A percentile compares a stretch with the other conserved stretches of the same genome.
These are phyloP conservation scores for Luehdorfia chinensis DNA, from an alignment of 1,140 invertebrate species.

Conservation along the genomic window DNA sequence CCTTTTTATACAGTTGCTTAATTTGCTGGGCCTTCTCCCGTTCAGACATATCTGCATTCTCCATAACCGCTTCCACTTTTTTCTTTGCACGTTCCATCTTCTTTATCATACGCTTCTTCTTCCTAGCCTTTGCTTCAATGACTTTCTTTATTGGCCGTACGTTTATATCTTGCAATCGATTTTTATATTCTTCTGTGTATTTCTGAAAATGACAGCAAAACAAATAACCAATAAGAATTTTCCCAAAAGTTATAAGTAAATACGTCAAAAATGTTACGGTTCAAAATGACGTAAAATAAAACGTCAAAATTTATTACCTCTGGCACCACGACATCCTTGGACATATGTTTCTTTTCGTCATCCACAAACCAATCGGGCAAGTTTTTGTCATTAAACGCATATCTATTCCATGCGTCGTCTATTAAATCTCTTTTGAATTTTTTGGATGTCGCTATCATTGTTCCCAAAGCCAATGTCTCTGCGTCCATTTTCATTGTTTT, in stretches of 20 bases:
- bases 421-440: slow-evolving; percentile 91
- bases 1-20: slow-evolving; percentile 96
- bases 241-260: background rate
- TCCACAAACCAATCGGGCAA: slow-evolving; percentile 97
- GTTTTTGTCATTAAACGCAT: slow-evolving; percentile 91
- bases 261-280: background rate
- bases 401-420: slow-evolving; percentile 95
- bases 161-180: slow-evolving; percentile 91
- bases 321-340: slow-evolving; percentile 86
- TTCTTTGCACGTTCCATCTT: slow-evolving; percentile 97
- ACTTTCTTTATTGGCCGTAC: slow-evolving; percentile 98
- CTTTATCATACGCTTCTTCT: slow-evolving; percentile 92
- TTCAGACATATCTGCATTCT: slow-evolving; percentile 92
- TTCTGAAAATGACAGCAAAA: no score
- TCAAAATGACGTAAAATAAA: no score
- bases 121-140: slow-evolving; percentile 97
- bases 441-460: slow-evolving; percentile 89
- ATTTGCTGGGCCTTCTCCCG: slow-evolving; percentile 95
- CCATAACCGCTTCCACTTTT: slow-evolving; percentile 94
- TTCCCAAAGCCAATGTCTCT: slow-evolving; percentile 92
- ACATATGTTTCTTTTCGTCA: slow-evolving; percentile 96
- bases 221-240: slow-evolving; percentile 1
- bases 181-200: slow-evolving; percentile 82
- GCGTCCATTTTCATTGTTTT: slow-evolving; percentile 89
- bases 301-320: slow-evolving; percentile 74